Evolutionary conservation across 2,113 vertebrate species (phyloP), one percentile per base, ranked within the genome.

Genomic region (Tilapia sparmanii): DNA sequence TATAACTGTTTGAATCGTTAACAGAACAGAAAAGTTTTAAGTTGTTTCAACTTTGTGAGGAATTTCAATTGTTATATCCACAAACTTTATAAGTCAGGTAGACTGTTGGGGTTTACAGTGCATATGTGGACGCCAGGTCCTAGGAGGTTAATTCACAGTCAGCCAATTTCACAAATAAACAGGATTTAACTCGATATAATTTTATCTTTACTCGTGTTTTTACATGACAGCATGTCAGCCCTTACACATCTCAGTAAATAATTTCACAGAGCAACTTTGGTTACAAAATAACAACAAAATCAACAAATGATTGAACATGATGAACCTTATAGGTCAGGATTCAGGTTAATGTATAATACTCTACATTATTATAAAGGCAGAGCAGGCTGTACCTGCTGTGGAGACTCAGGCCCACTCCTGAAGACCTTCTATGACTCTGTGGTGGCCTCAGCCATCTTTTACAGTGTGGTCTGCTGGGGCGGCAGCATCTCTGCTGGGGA

Each of bases 401-500:
- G 12, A 57, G 54, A 26, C 54, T 26, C 24, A 2, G 12, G 22
- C 54, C 12, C 24, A 57, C 24, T 26, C 1, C 54, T 26, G 22
- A 15, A 8, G 54, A 57, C 4, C 24, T 57, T 57, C 54, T 57
- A 15, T 26, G 54, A 57, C 24, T 57, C 54, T 57, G 24, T 57
- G 12, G 54, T 57, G 24, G 54, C 24, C 12, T 57, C 54, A 5
- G 54, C 54, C 7, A 57, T 26, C 24, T 8, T 26, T 0, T 55
- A 55, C 0, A 3, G 54, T 26, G 54, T 57, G 1, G 12, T 55
- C 12, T 57, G 24, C 0, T 57, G 54, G 12, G 54, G 54, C 0
- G 0, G 54, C 54, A 55, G 1, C 22, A 0, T 8, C 4, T 8
- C 22, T 55, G 54, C 54, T 0, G 54, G 0, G 22, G 54, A 55